Conservation (phyloP, 2,888 invertebrate genomes). For the Digitonthophagus gazella region DNA sequence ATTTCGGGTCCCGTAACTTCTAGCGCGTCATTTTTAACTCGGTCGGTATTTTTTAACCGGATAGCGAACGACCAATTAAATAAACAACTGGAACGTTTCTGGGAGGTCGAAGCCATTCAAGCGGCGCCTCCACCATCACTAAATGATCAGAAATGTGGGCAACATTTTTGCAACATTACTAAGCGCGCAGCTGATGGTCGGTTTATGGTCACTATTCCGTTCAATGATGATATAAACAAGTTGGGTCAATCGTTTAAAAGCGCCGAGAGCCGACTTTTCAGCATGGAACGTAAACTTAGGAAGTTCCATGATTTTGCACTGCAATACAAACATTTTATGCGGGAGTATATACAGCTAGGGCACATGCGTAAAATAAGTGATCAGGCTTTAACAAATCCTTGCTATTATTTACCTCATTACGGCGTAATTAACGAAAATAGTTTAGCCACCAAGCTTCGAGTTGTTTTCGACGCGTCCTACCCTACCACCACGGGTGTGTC, state of each 20-base stretch:
- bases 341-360: neutral
- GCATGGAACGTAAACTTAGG: constrained; percentile 9
- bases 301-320: neutral
- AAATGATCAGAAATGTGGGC: constrained; percentile 1
- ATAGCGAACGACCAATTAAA: constrained; percentile 1
- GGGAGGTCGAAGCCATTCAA: constrained; percentile 13
- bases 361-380: neutral
- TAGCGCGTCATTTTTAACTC: neutral
- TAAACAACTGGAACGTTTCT: constrained; percentile 11
- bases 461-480: constrained; percentile 13
- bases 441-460: constrained; percentile 13
- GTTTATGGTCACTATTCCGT: constrained; percentile 12
- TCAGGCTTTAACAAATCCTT: neutral
- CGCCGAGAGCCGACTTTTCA: constrained; percentile 9
- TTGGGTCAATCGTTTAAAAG: constrained; percentile 15
- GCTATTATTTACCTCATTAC: constrained; percentile 16
- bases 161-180: constrained; percentile 10
- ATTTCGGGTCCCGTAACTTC: constrained; percentile 8
- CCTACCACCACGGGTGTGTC: constrained; percentile 12
- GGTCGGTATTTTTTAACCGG: neutral
- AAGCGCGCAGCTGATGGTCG: neutral
- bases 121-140: neutral
- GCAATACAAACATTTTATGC: neutral
- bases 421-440: constrained; percentile 13
- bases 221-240: neutral